Percentiles rank a stretch among this genome's conserved stretches.
phyloP scores from a whole-genome alignment of 2,888 invertebrate species.

The Andrena fulva region DNA sequence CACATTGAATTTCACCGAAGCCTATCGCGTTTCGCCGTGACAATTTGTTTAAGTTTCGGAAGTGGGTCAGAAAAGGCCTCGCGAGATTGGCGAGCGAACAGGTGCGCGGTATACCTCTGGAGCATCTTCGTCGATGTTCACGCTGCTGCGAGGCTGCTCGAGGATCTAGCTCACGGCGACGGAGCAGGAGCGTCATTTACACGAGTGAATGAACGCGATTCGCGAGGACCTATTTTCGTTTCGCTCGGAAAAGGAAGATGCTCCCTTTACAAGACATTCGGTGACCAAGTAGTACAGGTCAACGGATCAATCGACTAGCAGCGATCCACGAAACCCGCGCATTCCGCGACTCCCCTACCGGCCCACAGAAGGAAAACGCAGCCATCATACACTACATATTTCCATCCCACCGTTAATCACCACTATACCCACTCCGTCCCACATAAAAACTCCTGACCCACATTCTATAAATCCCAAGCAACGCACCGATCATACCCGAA shows the following conservation, averaged over 20 bases:
- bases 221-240: neutral
- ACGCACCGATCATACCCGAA: neutral
- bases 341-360: conserved; percentile 42
- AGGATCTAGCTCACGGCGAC: neutral
- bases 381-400: conserved; percentile 48
- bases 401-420: conserved; percentile 48
- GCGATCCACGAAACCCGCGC: neutral
- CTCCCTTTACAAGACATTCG: neutral
- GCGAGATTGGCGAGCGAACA: conserved; percentile 22
- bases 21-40: neutral
- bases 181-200: neutral
- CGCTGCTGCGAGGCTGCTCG: neutral
- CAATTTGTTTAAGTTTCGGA: conserved; percentile 12
- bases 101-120: neutral
- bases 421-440: conserved; percentile 46
- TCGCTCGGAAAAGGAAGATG: neutral
- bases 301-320: neutral
- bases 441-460: conserved; percentile 31
- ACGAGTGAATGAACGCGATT: conserved; percentile 1
- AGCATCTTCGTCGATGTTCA: neutral
- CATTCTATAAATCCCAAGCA: conserved; percentile 11
- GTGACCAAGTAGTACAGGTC: neutral
- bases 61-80: conserved; percentile 18
- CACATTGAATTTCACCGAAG: conserved; percentile 14
- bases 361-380: conserved; percentile 49